Evolutionary conservation across 2,888 invertebrate species (phyloP), one percentile per base, ranked within the genome.

Genomic region (Drosophila sordidula): DNA sequence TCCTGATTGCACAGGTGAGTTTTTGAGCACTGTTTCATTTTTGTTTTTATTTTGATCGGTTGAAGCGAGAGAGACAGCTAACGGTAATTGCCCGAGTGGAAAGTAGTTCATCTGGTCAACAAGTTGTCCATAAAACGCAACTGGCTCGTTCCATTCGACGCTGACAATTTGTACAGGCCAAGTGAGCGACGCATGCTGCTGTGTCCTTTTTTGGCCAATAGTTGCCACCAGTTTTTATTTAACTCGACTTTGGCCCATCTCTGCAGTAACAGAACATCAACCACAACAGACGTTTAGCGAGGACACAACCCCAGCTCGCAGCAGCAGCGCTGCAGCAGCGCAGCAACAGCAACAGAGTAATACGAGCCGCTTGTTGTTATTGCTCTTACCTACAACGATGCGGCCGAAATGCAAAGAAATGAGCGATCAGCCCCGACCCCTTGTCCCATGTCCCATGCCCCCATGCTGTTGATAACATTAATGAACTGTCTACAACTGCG

Each of bases 61-160:
- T n/a, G 34, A 34, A 34, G 32, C 9, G 34, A 34, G 34, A 34
- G 36, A 38, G 57, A 36, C 50, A 70, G 52, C 50, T 67, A 82
- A 82, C 81, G 85, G 82, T 68, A 80, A 52, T 44, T 61, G 66
- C 44, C 22, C 25, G 49, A 59, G 62, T 76, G 50, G 83, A 83
- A 83, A 83, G 83, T 83, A 83, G 83, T 87, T 83, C 83, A 87
- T 68, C 79, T 83, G 83, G 83, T 83, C 83, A 83, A 74, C 77
- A 68, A 74, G 75, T 51, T 72, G 72, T 50, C 87, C 81, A 87
- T 84, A 82, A 80, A 75, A 59, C 54, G 63, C 59, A 72, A 64
- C 52, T 72, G 55, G 67, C 42, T 68, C 58, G 68, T 63, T 67
- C 70, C 55, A 65, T 54, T 22, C 65, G 45, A 70, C 29, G 59